Evolutionary conservation across 2,113 vertebrate genomes (phyloP), one percentile per base, ranked within the genome.

Genomic region (Hypanus sabinus): DNA sequence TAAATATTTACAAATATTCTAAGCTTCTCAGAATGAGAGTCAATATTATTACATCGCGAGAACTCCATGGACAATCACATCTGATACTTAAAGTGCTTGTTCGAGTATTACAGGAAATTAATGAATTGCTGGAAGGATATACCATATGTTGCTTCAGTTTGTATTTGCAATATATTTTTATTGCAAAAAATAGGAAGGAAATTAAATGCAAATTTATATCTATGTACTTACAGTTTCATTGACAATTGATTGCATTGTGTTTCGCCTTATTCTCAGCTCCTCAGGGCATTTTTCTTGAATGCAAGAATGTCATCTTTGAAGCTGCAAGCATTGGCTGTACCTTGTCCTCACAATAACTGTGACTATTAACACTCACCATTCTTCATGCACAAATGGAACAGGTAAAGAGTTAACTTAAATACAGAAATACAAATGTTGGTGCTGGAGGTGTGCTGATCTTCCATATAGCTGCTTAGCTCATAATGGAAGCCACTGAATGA

Each of bases 191-290:
- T 33, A 33, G n/a, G 30, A 65, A 65, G 6, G 5, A 85, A 9
- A 85, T 85, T 57, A 85, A 83, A 57, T 85, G 55, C 81, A 57
- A 85, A 85, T 85, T 16, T 57, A 60, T 85, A 22, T 60, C 81
- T 11, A 65, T 65, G 65, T 20, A 90, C 65, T 90, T 65, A 62
- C 30, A 65, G 9, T 36, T n/a, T 79, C 76, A n/a, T 85, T 83
- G 80, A 46, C 80, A 83, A 24, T 88, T 90, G 62, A 65, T 73
- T 73, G 71, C 71, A 73, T 5, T 22, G 18, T 73, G 62, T 65
- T 65, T 7, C 3, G 62, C 8, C 62, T 7, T 65, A 65, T 65
- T 14, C 46, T 46, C 46, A 46, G 62, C 62, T 65, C 62, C 62
- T 85, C 81, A 85, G 22, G 76, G 24, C 8, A 27, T 46, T 3